Base-by-base conservation (phyloP, 2,888 invertebrate species). In the Hedychridium roseum region DNA sequence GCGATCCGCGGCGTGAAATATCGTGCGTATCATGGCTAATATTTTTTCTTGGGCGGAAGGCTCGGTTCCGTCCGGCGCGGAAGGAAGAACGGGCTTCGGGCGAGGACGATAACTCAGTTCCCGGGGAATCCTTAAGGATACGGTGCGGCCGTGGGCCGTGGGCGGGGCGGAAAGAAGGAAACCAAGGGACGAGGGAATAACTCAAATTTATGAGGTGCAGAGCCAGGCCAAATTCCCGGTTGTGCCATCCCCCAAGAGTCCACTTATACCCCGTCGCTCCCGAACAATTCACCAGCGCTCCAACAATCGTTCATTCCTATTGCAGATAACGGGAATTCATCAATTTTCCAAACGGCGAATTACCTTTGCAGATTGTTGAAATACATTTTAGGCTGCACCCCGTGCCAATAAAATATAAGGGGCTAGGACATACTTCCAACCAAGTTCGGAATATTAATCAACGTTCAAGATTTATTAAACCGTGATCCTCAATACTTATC, bases 151-250 rank as follows among this genome's bases (percentile, higher is more conserved):
- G 54, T 56, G 55, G 50, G 50, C 48, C 47, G 51, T 44, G 39
- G 43, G 48, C 51, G 42, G 50, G 60, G 44, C 58, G 57, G 50
- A 59, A 57, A 58, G 57, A 54, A 55, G 50, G 42, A 46, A 26
- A 43, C 32, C 52, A 54, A 44, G 50, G 65, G 57, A 57, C 54
- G 60, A 60, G 64, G 56, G 72, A 72, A 73, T 73, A 75, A 74
- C 71, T 74, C 54, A 66, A 75, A 75, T 74, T 75, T 73, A 74
- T 70, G 70, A 64, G 69, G 66, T 71, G 71, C 60, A 69, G 67
- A 70, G 69, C 66, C 66, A 67, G 67, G 70, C 71, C 69, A 67
- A 74, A 75, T 74, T 74, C 72, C 54, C 68, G 53, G 69, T 66
- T 68, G 62, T 64, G 64, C 61, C 60, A 68, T 72, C 66, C 51